These are phyloP conservation scores for Drosophila quinaria DNA, from an alignment of 2,888 invertebrate species.

Conservation along the genomic window DNA sequence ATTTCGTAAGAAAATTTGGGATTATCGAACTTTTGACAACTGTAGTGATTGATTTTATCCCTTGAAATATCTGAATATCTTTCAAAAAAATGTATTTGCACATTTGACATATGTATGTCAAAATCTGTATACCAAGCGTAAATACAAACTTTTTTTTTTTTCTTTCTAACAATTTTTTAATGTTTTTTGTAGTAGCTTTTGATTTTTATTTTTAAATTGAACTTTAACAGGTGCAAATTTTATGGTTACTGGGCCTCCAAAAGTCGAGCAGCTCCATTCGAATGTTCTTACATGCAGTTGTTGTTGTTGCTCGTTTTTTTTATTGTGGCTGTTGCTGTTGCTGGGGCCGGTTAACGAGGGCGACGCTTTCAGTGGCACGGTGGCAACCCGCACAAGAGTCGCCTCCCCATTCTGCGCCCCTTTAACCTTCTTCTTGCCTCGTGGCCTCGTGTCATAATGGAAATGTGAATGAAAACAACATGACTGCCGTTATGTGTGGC, in stretches of 20 bases:
- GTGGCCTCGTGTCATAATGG: conserved; percentile 55
- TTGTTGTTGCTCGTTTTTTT: neutral
- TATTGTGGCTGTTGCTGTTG: conserved; percentile 21
- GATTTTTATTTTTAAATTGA: too few relatives aligned
- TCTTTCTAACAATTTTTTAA: too few relatives aligned
- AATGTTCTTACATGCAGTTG: neutral
- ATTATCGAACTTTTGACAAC: too few relatives aligned
- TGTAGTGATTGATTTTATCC: too few relatives aligned
- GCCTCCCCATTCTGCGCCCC: neutral
- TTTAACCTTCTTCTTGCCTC: conserved; percentile 10
- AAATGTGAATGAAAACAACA: conserved; percentile 47
- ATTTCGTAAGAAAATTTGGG: too few relatives aligned
- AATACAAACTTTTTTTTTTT: too few relatives aligned
- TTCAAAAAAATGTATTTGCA: too few relatives aligned
- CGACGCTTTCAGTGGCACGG: conserved; percentile 49
- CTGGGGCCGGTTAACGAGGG: conserved; percentile 58
- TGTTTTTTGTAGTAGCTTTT: too few relatives aligned
- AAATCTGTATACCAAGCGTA: too few relatives aligned
- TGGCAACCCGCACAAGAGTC: neutral
- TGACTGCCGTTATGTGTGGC: conserved; percentile 40
- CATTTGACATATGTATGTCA: too few relatives aligned
- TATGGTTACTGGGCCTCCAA: neutral
- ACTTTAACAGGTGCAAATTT: too few relatives aligned
- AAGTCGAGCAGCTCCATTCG: neutral
- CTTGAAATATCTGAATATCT: too few relatives aligned